phyloP scores from a whole-genome alignment of 2,113 vertebrate species.

The Ranitomeya imitator region DNA sequence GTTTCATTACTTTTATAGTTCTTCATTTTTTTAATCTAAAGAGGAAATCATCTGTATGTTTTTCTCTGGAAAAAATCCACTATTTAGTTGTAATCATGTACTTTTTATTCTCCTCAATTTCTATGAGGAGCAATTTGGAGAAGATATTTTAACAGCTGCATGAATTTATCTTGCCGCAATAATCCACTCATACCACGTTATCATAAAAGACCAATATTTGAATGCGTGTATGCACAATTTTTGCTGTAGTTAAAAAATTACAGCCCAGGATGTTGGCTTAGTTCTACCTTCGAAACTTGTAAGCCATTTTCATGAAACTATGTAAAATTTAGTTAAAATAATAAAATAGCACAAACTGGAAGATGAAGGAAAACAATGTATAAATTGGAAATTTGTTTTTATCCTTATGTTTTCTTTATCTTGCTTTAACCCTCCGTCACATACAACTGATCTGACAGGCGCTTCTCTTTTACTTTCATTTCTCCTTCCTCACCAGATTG shows the following conservation, averaged over 20 bases:
- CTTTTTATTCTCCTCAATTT: slow-evolving; percentile 35
- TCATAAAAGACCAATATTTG: slow-evolving; percentile 6
- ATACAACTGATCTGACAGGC: too few species aligned
- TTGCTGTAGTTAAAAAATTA: neutral
- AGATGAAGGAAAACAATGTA: neutral
- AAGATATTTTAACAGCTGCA: slow-evolving; percentile 16
- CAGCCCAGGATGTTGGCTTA: neutral
- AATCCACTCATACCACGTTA: neutral
- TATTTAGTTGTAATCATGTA: slow-evolving; percentile 24
- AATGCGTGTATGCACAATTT: neutral
- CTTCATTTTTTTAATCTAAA: slow-evolving; percentile 23
- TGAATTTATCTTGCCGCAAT: neutral
- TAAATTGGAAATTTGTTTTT: too few species aligned
- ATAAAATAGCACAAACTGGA: neutral
- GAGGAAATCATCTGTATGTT: neutral
- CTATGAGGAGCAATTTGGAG: slow-evolving; percentile 8
- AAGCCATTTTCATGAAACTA: neutral
- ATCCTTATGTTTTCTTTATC: too few species aligned
- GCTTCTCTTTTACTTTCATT: too few species aligned
- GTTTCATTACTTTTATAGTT: neutral
- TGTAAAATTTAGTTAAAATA: neutral
- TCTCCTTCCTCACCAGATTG: too few species aligned
- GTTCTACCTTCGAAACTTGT: neutral
- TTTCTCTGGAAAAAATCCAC: slow-evolving; percentile 17
- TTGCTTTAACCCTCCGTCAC: too few species aligned